phyloP scores from a whole-genome alignment of 2,888 invertebrate genomes.

The Spialia ferax region DNA sequence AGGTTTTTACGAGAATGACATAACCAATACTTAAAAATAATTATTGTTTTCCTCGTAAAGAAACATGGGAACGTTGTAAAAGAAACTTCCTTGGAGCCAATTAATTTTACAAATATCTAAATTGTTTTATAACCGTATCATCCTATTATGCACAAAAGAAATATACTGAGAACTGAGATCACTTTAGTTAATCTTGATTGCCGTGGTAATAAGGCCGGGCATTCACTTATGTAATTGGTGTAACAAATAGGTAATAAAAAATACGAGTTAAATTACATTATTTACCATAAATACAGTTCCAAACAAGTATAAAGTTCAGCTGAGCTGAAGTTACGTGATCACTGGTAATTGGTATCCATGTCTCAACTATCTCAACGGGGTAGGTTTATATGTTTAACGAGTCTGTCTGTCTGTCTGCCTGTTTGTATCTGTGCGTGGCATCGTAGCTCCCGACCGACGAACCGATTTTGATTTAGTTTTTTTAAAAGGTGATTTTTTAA shows the following conservation, averaged over 20 bases:
- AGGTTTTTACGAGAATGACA: background rate
- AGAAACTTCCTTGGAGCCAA: slow-evolving; percentile 7
- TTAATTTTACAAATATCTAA: slow-evolving; percentile 13
- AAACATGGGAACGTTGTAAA: background rate
- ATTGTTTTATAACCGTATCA: slow-evolving; percentile 12
- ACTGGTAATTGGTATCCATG: too few species aligned
- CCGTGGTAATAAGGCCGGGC: background rate
- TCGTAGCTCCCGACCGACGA: too few species aligned
- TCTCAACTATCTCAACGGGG: too few species aligned
- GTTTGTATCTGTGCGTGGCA: too few species aligned
- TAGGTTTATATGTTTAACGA: too few species aligned
- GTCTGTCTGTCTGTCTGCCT: too few species aligned
- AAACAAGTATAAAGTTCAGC: too few species aligned
- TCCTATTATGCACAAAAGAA: background rate
- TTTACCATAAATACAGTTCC: too few species aligned
- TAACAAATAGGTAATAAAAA: background rate
- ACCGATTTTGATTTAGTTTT: too few species aligned
- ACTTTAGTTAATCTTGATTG: background rate
- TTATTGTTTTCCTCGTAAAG: background rate
- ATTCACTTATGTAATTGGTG: background rate
- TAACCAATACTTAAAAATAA: background rate
- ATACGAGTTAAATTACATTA: too few species aligned
- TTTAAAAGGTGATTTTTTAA: too few species aligned
- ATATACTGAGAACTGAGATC: background rate
- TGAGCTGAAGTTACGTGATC: too few species aligned